Percentiles rank a stretch among this genome's conserved stretches.
Conservation (phyloP, 2,113 vertebrate genomes). For the Pao palembangensis region DNA sequence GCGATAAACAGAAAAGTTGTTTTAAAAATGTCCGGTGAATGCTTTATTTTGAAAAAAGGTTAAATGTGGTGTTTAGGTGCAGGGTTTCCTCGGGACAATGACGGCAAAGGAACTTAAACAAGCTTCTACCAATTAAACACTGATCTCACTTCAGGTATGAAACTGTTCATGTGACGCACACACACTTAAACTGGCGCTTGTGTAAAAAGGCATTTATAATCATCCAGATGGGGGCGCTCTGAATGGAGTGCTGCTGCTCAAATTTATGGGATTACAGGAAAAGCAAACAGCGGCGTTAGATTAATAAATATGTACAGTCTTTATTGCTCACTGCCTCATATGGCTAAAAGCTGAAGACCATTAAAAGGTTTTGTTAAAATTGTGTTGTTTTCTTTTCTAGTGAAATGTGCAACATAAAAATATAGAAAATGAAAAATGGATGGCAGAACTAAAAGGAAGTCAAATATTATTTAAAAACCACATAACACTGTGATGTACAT, state of each 20-base stretch:
- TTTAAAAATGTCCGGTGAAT: too few species aligned
- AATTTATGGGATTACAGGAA: not conserved
- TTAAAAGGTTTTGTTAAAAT: too few species aligned
- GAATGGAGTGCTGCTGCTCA: not conserved
- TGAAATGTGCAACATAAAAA: too few species aligned
- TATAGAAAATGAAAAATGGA: too few species aligned
- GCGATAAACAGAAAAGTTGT: not conserved
- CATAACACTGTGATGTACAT: too few species aligned
- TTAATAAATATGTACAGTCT: not conserved
- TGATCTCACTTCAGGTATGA: constrained; percentile 16
- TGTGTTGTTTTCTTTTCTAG: too few species aligned
- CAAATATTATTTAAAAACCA: too few species aligned
- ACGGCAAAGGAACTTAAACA: constrained; percentile 30
- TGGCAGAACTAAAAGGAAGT: too few species aligned
- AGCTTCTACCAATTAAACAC: constrained; percentile 23
- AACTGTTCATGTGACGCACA: constrained; percentile 19
- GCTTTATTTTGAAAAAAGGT: too few species aligned
- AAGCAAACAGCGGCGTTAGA: not conserved
- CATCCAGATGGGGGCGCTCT: not conserved
- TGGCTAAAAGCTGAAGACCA: too few species aligned
- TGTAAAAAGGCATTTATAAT: not conserved
- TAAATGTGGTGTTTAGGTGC: constrained; percentile 1
- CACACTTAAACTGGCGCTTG: constrained; percentile 1
- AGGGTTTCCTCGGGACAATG: constrained; percentile 22
- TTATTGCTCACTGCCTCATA: too few species aligned